Conservation (phyloP, 2,797 vertebrate genomes). For the Notamacropus eugenii region DNA sequence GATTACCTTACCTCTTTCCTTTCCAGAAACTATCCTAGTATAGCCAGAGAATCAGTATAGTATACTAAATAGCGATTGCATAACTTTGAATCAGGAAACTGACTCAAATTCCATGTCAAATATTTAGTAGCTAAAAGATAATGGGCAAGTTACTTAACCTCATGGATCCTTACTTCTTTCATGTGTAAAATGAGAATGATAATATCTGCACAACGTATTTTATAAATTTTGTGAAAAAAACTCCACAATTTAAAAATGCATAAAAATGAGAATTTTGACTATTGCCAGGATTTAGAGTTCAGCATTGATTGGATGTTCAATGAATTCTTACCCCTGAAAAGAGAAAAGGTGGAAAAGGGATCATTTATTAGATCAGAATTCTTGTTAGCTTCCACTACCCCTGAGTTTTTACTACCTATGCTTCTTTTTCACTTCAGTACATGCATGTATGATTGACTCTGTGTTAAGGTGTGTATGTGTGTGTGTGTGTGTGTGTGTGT, state of each 20-base stretch:
- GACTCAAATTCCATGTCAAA: not conserved
- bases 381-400: not conserved
- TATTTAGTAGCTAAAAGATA: not conserved
- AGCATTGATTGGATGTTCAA: not conserved
- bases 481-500: not conserved
- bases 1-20: not conserved
- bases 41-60: not conserved
- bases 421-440: too few relatives aligned
- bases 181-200: not conserved
- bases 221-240: not conserved
- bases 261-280: not conserved
- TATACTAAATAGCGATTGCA: not conserved
- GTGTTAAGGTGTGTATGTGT: not conserved
- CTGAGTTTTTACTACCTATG: too few relatives aligned
- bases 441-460: not conserved
- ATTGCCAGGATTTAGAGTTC: not conserved
- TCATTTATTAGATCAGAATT: not conserved
- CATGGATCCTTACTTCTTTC: not conserved
- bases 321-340: not conserved
- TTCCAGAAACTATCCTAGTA: not conserved
- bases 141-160: not conserved
- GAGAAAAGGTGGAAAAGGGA: not conserved
- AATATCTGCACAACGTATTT: not conserved
- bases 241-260: not conserved
- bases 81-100: not conserved